Evolutionary conservation across 2,113 vertebrate genomes (phyloP), one percentile per base, ranked within the genome.

Genomic region (Regulus satrapa): DNA sequence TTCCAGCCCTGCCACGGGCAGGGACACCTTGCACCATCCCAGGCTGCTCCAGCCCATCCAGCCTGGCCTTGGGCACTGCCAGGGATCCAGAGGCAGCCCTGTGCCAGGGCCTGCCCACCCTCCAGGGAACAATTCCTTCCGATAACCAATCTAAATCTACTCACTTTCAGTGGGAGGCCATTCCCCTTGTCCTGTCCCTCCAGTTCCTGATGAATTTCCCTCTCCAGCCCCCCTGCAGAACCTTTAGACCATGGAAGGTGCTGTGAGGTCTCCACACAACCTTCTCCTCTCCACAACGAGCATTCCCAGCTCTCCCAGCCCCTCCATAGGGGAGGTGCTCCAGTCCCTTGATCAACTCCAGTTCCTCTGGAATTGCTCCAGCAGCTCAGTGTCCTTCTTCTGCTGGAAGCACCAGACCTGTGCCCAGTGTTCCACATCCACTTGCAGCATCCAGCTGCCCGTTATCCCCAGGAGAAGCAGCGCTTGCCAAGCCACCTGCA

Each of bases 21-120:
- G 66, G 43, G 26, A 18, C 76, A 38, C 7, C 6, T 74, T 0
- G 38, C 38, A n/a, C 45, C 13, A 0, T 7, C 13, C 52, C 76
- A 38, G 59, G 16, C 0, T 24, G 51, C 45, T 66, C 38, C 67
- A 3, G 3, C 5, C 26, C 14, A 0, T 36, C 49, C 34, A 58
- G 0, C 26, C 58, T n/a, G 43, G 36, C 12, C 32, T 18, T 20
- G 68, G n/a, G 0, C 52, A 38, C 45, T 66, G 0, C 59, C 86
- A 81, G 32, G 51, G 43, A 81, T 81, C 12, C 48, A 73, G 49
- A 36, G 26, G 20, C 66, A 79, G 75, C 36, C 59, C 36, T 56
- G 31, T 56, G 21, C 67, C 85, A 64, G 67, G 14, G 14, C 18
- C 31, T 64, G 0, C 7, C 14, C 43, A 38, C 23, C 40, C 51